Conservation (phyloP, 2,797 vertebrate species). For the Rallus crepitans region DNA sequence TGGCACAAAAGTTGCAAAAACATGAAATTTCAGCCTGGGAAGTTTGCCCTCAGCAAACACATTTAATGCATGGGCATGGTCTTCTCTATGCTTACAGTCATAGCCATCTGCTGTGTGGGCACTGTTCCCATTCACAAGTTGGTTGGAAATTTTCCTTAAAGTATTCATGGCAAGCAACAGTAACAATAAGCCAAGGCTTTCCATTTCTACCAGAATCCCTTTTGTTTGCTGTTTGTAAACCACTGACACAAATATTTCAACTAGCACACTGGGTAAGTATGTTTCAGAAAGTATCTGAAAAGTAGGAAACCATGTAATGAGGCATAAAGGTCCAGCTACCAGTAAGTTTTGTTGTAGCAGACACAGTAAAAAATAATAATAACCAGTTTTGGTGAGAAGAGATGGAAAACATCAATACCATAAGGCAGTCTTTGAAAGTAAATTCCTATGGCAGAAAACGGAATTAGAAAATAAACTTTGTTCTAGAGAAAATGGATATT, state of each 20-base stretch:
- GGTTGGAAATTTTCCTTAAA: constrained; percentile 44
- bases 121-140: constrained; percentile 48
- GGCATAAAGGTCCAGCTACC: not conserved
- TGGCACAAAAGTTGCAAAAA: not conserved
- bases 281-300: not conserved
- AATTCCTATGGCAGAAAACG: not conserved
- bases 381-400: not conserved
- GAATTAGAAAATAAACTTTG: not conserved
- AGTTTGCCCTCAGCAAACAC: constrained; percentile 51
- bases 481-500: not conserved
- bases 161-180: constrained; percentile 22
- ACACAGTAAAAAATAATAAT: not conserved
- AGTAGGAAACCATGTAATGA: not conserved
- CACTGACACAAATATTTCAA: not conserved
- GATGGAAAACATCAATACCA: not conserved
- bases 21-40: constrained; percentile 64
- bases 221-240: not conserved
- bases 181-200: not conserved
- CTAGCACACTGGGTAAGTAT: not conserved
- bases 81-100: constrained; percentile 14
- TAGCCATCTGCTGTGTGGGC: constrained; percentile 63
- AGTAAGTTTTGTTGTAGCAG: not conserved
- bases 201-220: not conserved
- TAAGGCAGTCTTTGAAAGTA: not conserved
- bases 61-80: constrained; percentile 37